Conservation (phyloP, 2,113 vertebrate species). For the Nansenia antarctica region DNA sequence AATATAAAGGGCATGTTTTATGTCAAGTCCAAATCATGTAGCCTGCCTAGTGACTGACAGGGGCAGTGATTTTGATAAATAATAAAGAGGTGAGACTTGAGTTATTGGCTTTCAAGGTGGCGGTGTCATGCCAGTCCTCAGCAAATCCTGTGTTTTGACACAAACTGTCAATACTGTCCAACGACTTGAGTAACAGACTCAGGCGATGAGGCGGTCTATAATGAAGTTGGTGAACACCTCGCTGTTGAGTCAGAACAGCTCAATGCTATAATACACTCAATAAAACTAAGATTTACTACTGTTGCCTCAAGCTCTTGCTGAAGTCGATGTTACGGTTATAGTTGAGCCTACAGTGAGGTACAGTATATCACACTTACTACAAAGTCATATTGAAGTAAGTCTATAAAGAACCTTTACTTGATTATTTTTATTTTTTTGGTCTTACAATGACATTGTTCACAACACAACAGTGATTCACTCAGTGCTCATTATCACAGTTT, state of each 20-base stretch:
- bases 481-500: slow-evolving; percentile 2
- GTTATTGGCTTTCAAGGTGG: neutral
- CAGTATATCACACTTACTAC: too few relatives aligned
- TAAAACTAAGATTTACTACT: neutral
- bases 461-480: neutral
- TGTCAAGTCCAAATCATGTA: slow-evolving; percentile 33
- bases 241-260: neutral
- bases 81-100: slow-evolving; percentile 27
- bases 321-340: neutral
- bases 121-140: slow-evolving; percentile 1
- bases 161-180: slow-evolving; percentile 53
- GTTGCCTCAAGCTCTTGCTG: neutral
- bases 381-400: neutral
- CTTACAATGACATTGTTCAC: neutral
- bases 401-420: neutral
- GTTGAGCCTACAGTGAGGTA: neutral
- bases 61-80: slow-evolving; percentile 53
- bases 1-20: slow-evolving; percentile 49
- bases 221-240: slow-evolving; percentile 42
- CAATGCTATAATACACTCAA: neutral
- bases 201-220: slow-evolving; percentile 44
- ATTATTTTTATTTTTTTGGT: too few relatives aligned
- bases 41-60: slow-evolving; percentile 11
- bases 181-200: slow-evolving; percentile 36
- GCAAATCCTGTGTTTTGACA: slow-evolving; percentile 41